Base-by-base conservation (phyloP, 2,113 vertebrate genomes). In the Gambusia holbrooki region DNA sequence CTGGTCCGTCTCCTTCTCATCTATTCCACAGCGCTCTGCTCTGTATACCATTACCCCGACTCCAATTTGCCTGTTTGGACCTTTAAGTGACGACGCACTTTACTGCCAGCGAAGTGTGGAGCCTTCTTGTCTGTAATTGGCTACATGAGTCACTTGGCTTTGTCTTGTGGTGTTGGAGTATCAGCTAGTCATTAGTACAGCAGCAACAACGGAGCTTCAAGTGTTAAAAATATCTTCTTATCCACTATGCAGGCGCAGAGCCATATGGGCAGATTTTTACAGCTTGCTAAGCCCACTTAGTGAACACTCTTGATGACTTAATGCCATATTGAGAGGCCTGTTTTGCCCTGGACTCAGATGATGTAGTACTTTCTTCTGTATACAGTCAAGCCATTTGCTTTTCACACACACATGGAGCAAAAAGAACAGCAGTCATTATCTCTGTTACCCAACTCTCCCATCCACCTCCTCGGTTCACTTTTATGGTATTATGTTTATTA, bases 1-100 rank as follows among this genome's bases (percentile, higher is more conserved):
- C 32, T 70, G 29, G 2, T 54, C 42, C 65, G 42, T 45, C 63
- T 15, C 22, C 22, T 69, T 66, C n/a, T 67, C 65, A 66, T 62
- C 66, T 64, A 5, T 27, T 61, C 27, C 66, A 58, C 40, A 7
- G 27, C 64, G 60, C 51, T 77, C 66, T n/a, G 71, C 76, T 64
- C 81, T 74, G 69, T 51, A 25, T 37, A 62, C 61, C 62, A 62
- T 77, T 69, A 69, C 48, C 71, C 79, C 66, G 27, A 66, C 72
- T 89, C 68, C 80, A 81, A 73, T 87, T 90, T 90, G 81, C 77
- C 74, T 80, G 67, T 84, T 86, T 82, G 87, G 90, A 90, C 88
- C 90, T 90, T 88, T 90, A 67, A 86, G 79, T 84, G 35, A 88
- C 77, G 83, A 89, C 82, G 87, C 86, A 81, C 88, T 92, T 83